Evolutionary conservation across 1,140 invertebrate genomes (phyloP), one percentile per base, ranked within the genome.

Genomic region (Sinonovacula constricta): DNA sequence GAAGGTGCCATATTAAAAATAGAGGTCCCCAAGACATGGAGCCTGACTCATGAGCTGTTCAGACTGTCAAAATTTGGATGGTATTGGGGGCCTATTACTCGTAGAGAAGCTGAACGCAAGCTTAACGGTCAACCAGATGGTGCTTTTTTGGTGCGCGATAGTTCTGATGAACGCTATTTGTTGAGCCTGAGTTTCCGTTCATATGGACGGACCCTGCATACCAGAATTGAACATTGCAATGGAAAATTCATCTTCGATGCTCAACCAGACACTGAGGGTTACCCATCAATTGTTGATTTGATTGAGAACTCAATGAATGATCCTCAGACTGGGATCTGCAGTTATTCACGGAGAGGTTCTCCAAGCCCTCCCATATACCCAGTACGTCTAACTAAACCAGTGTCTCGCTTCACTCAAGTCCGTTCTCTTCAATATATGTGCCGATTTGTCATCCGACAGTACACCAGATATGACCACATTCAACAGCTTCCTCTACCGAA

Each of bases 81-180:
- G 94, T 94, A 94, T 83, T 94, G 94, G 94, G 94, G 94, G 28
- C 93, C 93, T 36, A 92, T 94, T 66, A 93, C 93, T 12, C 89
- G 93, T 30, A 91, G 92, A 54, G 93, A 94, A 87, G 93, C 93
- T 28, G 93, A 94, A 85, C 91, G 93, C 72, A 94, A 93, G 85
- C 87, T 95, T 22, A 89, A 91, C n/a, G 92, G 93, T 72, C 93
- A 95, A 87, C 94, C 94, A 31, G 95, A 95, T 89, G 95, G 95
- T 70, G 93, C 95, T 71, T 96, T 96, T 90, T 90, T 96, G 53
- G 94, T 96, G 7, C 92, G 95, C 24, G 95, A 95, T 88, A 95
- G 95, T 14, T 94, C 94, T 1, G 94, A 95, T 72, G 93, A 94
- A 81, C 92, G 93, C 83, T 94, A 94, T 86, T 90, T 95, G 51